Evolutionary conservation across 2,888 invertebrate species (phyloP), one percentile per base, ranked within the genome.

Genomic region (Xestia rhomboidea): DNA sequence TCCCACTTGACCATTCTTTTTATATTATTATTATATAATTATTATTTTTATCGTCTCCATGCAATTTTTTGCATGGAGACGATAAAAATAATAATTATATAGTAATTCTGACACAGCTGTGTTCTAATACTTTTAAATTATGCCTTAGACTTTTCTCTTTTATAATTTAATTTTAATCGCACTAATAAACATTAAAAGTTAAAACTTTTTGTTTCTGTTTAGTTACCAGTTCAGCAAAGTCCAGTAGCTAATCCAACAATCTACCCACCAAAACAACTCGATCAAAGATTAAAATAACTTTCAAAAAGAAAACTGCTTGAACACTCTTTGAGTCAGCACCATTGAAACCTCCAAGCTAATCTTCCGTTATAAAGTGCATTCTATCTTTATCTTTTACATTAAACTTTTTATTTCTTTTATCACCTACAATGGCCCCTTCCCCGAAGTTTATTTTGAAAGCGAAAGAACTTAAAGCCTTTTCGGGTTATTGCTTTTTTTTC

Each of bases 401-500:
- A 86, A 86, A 79, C 83, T 79, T 83, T 84, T 82, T 82, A 86
- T 87, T 83, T 76, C 70, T 79, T 82, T 81, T 83, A 82, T 82
- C 74, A 75, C 86, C 78, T 76, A 74, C 73, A 87, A 87, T 78
- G 68, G 76, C 76, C 84, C 76, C 80, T 80, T 80, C 79, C 73
- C 79, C 54, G 82, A 85, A 84, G 80, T 88, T 89, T 89, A 88
- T 91, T 90, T 89, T 87, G 79, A 85, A 90, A 88, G 82, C 88
- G 81, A 84, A 81, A 88, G 82, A 90, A 90, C 88, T 90, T 90
- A 88, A 89, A 93, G 90, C 90, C 89, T 89, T 92, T 93, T 92
- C 86, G 79, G 88, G 89, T 89, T 93, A 93, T 91, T 92, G 91
- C 91, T 90, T 91, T 93, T 82, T 80, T 91, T 92, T 89, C 87